Evolutionary conservation across 2,113 vertebrate species (phyloP).

Genomic region (Ceyx melanurus): DNA sequence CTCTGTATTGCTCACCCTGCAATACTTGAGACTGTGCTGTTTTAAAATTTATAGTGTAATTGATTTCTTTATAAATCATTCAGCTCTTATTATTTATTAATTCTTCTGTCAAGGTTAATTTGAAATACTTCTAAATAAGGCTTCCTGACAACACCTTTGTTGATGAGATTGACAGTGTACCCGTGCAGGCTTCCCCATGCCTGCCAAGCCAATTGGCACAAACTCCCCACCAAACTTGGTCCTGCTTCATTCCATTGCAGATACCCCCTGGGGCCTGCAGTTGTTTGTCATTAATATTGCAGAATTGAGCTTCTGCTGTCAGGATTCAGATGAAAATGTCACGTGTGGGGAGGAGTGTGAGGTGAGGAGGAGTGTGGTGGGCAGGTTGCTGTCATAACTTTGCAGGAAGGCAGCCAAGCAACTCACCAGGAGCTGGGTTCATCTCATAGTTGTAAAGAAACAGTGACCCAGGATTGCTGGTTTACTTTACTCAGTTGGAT

Average conservation of each 20-base stretch:
- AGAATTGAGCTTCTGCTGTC: background rate
- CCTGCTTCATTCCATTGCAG: background rate
- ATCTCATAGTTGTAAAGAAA: background rate
- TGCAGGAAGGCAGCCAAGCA: background rate
- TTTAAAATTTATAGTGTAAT: constrained; percentile 78
- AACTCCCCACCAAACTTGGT: background rate
- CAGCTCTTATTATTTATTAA: constrained; percentile 81
- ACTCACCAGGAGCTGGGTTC: background rate
- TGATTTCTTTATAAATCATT: constrained; percentile 80
- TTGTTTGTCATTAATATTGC: constrained; percentile 36
- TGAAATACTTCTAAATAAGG: constrained; percentile 78
- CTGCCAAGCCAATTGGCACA: constrained; percentile 3
- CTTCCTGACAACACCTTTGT: constrained; percentile 73
- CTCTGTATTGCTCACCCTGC: background rate
- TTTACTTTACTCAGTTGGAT: background rate
- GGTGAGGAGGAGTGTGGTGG: background rate
- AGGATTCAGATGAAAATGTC: background rate
- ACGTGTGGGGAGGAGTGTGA: background rate
- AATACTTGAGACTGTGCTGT: constrained; percentile 31
- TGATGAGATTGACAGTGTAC: constrained; percentile 67
- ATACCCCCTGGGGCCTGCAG: background rate
- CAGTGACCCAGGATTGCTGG: background rate
- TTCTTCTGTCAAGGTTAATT: constrained; percentile 79
- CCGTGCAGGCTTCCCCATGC: background rate
- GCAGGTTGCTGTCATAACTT: background rate